Conservation (phyloP, 2,113 vertebrate species). For the Nyctibius bracteatus region DNA sequence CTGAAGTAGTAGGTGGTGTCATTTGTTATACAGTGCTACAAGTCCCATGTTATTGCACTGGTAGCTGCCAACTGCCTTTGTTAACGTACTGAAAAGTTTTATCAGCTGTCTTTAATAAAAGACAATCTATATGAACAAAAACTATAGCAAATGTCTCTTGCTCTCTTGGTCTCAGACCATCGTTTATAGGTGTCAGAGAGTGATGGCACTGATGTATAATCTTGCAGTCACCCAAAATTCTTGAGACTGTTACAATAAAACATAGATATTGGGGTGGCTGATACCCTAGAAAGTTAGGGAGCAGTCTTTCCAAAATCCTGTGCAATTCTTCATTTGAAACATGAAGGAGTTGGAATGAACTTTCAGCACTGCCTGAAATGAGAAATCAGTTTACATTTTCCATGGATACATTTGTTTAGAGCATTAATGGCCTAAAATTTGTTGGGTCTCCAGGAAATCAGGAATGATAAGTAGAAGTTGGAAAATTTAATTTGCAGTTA, state of each 20-base stretch:
- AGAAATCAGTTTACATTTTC: background rate
- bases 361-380: background rate
- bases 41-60: conserved; percentile 46
- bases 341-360: background rate
- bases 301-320: background rate
- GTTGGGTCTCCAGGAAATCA: background rate
- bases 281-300: background rate
- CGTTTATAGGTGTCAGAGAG: background rate
- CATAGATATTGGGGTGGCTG: background rate
- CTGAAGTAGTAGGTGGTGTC: conserved; percentile 61
- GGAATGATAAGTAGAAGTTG: background rate
- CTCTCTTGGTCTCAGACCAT: background rate
- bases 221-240: background rate
- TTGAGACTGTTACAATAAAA: background rate
- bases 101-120: conserved; percentile 70
- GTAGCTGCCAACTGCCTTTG: conserved; percentile 58
- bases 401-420: background rate
- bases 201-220: background rate
- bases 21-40: conserved; percentile 59
- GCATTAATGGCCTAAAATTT: background rate
- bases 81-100: conserved; percentile 59
- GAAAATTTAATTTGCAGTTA: background rate
- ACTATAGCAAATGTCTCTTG: background rate
- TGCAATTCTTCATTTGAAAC: background rate
- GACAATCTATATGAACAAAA: conserved; percentile 11